Base-by-base conservation (phyloP, 2,113 vertebrate species). In the Choloepus hoffmanni region DNA sequence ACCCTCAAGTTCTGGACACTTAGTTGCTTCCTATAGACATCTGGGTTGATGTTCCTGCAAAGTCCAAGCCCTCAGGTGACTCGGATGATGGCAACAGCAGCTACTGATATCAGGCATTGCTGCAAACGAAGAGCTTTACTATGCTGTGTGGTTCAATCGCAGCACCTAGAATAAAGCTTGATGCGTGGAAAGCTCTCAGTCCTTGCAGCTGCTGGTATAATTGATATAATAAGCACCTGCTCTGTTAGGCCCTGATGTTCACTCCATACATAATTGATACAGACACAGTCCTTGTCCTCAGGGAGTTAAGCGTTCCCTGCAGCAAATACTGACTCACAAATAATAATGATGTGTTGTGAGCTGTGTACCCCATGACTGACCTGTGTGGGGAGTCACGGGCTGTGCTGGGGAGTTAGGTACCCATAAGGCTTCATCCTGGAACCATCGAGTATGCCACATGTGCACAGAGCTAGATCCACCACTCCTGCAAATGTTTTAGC, bases 361-460 rank as follows among this genome's bases (percentile, higher is more conserved):
- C n/a, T 9, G 48, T 28, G 30, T 82, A 40, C 16, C 55, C 50
- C 67, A 67, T 18, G 55, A 67, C 48, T n/a, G 65, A 43, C 43
- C 55, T 72, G 11, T 33, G 40, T n/a, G 28, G 28, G 73, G 36
- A 13, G 28, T 30, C 53, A 2, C 0, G 40, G 23, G 26, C 58
- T 43, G 40, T n/a, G 21, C 12, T 40, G n/a, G 36, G 6, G 53
- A 24, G 53, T 15, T 18, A 70, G 68, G 84, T 28, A 48, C 40
- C 60, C 50, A 4, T 6, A 1, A 33, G 21, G 55, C 62, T 21
- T 14, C 14, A 30, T n/a, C 23, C 60, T 48, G 87, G 72, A 77
- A 16, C 12, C 76, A 0, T 7, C 0, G 15, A 73, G 53, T 14
- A 0, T n/a, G 21, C 16, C 5, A 13, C 8, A 72, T 8, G 10